These are phyloP conservation scores for Zootoca vivipara DNA, from an alignment of 2,113 vertebrate species.

Conservation along the genomic window DNA sequence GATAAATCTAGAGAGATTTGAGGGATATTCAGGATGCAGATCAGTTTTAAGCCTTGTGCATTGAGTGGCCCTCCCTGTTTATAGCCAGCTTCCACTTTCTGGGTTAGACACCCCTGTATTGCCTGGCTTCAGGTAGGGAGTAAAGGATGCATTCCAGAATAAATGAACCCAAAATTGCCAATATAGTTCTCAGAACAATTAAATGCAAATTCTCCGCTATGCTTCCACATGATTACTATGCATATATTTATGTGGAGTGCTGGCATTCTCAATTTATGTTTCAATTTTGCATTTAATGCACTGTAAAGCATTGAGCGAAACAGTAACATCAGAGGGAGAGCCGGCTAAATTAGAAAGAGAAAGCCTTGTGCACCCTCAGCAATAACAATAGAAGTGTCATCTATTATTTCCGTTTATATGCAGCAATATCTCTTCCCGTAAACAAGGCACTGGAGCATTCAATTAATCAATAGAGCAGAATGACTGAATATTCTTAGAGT, in stretches of 20 bases:
- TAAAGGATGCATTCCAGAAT: conserved; percentile 38
- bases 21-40: background rate
- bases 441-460: background rate
- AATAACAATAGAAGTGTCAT: conserved; percentile 21
- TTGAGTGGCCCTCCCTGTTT: background rate
- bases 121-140: background rate
- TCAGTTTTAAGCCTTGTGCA: background rate
- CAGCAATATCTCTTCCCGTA: conserved; percentile 24
- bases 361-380: conserved; percentile 23
- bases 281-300: conserved; percentile 38
- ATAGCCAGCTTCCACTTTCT: background rate
- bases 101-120: background rate
- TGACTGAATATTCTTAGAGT: background rate
- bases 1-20: background rate
- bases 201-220: conserved; percentile 21
- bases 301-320: conserved; percentile 50
- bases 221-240: conserved; percentile 30
- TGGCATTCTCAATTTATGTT: conserved; percentile 62
- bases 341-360: conserved; percentile 53
- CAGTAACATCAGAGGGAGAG: conserved; percentile 46
- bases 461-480: background rate
- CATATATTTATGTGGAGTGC: conserved; percentile 56
- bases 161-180: conserved; percentile 32
- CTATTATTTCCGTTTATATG: conserved; percentile 13
- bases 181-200: conserved; percentile 36